Evolutionary conservation across 2,888 invertebrate genomes (phyloP).

Genomic region (Cybosia mesomella): DNA sequence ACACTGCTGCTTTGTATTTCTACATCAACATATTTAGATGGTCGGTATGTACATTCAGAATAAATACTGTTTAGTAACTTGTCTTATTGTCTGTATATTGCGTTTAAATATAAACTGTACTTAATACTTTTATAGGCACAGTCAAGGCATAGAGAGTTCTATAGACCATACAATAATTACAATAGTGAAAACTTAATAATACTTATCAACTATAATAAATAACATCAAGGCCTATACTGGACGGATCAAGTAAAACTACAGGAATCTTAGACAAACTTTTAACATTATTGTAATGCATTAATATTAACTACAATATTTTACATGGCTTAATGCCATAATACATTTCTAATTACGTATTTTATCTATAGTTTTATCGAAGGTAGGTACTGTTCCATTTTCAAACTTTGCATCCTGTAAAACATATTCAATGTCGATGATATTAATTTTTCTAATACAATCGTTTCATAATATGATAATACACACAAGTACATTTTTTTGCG

Average conservation of each 20-base stretch:
- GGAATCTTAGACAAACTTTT: slow-evolving; percentile 40
- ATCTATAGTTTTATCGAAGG: background rate
- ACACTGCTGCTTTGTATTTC: slow-evolving; percentile 12
- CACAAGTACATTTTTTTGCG: background rate
- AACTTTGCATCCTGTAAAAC: background rate
- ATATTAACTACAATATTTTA: slow-evolving; percentile 53
- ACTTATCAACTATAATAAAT: slow-evolving; percentile 76
- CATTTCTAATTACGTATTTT: slow-evolving; percentile 16
- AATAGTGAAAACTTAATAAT: slow-evolving; percentile 42
- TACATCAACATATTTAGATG: slow-evolving; percentile 5
- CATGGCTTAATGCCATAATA: slow-evolving; percentile 50
- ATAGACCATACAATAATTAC: slow-evolving; percentile 43
- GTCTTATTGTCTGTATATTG: slow-evolving; percentile 38
- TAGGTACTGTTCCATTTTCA: background rate
- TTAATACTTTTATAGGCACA: slow-evolving; percentile 47
- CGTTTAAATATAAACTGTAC: slow-evolving; percentile 24
- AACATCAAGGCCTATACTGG: slow-evolving; percentile 79
- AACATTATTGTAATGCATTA: slow-evolving; percentile 39
- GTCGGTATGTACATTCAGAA: slow-evolving; percentile 34
- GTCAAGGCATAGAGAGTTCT: slow-evolving; percentile 41
- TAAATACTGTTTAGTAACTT: slow-evolving; percentile 35
- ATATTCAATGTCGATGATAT: background rate
- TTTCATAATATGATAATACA: background rate
- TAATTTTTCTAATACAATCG: background rate
- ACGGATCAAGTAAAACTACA: slow-evolving; percentile 71